phyloP scores from a whole-genome alignment of 2,113 vertebrate species.

The Corydoras sp. region DNA sequence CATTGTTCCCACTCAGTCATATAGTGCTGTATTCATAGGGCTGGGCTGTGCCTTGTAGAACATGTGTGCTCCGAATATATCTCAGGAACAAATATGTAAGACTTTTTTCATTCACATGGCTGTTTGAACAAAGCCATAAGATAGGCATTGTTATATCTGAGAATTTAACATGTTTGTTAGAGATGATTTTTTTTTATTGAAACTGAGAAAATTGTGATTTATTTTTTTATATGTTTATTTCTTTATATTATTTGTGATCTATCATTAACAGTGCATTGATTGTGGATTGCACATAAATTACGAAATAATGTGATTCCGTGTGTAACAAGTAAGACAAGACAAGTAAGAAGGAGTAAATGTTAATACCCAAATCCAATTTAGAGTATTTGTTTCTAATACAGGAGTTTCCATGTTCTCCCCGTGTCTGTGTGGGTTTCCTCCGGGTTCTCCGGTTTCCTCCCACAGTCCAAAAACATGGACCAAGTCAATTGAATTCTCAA shows the following conservation, averaged over 20 bases:
- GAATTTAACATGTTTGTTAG: conserved; percentile 10
- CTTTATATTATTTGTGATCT: neutral
- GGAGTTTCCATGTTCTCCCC: too few species aligned
- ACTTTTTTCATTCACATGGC: neutral
- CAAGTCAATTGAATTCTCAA: too few species aligned
- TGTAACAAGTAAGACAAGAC: conserved; percentile 4
- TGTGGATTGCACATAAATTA: conserved; percentile 2
- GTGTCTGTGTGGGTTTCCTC: too few species aligned
- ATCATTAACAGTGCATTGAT: neutral
- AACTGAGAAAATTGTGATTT: too few species aligned
- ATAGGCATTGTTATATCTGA: conserved; percentile 2
- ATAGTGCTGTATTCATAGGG: neutral
- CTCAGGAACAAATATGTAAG: conserved; percentile 30
- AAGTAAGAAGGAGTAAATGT: too few species aligned
- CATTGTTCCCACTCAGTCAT: neutral
- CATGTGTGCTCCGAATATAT: neutral
- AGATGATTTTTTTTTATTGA: conserved; percentile 2
- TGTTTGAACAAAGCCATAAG: conserved; percentile 37
- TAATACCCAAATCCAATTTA: too few species aligned
- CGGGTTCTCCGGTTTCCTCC: too few species aligned
- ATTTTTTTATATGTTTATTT: too few species aligned
- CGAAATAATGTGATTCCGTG: neutral
- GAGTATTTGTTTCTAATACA: too few species aligned
- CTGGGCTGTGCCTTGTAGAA: conserved; percentile 25
- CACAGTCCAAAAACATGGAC: too few species aligned